These are phyloP conservation scores for Alsophila aescularia DNA, from an alignment of 2,888 invertebrate species.

Conservation along the genomic window DNA sequence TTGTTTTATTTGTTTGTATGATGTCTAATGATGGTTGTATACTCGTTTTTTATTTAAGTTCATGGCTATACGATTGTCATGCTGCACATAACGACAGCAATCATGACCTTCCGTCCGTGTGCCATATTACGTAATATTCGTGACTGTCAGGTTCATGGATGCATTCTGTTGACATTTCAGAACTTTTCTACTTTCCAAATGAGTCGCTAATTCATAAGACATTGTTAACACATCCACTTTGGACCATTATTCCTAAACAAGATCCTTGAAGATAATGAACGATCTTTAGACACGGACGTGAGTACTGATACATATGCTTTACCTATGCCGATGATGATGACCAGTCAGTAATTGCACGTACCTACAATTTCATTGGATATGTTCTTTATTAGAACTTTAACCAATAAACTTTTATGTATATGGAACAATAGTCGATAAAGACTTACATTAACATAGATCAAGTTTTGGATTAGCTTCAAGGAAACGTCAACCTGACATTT, in stretches of 20 bases:
- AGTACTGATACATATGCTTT: too few species aligned
- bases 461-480: slow-evolving; percentile 31
- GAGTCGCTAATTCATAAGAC: neutral
- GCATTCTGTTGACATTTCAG: slow-evolving; percentile 15
- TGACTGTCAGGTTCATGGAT: slow-evolving; percentile 19
- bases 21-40: too few species aligned
- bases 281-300: too few species aligned
- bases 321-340: too few species aligned
- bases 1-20: too few species aligned
- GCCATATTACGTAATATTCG: slow-evolving; percentile 7
- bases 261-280: too few species aligned
- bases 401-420: neutral
- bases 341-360: neutral
- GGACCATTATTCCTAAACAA: neutral
- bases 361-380: neutral
- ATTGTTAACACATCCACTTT: neutral
- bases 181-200: slow-evolving; percentile 5
- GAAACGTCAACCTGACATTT: slow-evolving; percentile 44
- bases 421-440: slow-evolving; percentile 17
- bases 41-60: neutral
- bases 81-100: slow-evolving; percentile 3
- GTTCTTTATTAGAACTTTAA: neutral
- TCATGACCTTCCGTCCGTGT: slow-evolving; percentile 20
- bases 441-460: slow-evolving; percentile 19
- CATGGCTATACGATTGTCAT: neutral